Conservation (phyloP, 2,888 invertebrate genomes). For the Calliopum simillimum region DNA sequence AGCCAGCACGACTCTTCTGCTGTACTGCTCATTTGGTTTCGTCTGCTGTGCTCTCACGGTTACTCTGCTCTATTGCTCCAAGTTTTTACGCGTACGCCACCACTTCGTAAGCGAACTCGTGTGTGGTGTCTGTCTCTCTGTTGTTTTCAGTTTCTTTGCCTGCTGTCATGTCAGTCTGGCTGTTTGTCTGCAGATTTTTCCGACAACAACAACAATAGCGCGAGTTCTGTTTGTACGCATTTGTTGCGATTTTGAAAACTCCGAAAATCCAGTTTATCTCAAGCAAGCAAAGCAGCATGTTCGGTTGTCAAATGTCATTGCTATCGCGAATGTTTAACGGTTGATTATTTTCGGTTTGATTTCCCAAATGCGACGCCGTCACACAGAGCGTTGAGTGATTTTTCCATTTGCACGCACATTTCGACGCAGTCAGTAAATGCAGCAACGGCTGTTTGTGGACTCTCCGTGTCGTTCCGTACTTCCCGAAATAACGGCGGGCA, state of each 20-base stretch:
- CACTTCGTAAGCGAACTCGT: no score
- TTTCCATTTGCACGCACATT: slow-evolving; percentile 6
- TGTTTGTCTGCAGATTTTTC: slow-evolving; percentile 29
- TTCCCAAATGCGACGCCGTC: not conserved
- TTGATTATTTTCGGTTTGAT: slow-evolving; percentile 18
- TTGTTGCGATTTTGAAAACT: slow-evolving; percentile 50
- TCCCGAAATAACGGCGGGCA: not conserved
- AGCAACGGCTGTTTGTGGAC: no score
- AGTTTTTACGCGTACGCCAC: slow-evolving; percentile 5
- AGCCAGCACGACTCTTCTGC: not conserved
- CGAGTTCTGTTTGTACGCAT: slow-evolving; percentile 45
- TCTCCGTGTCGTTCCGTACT: not conserved
- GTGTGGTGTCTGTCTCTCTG: slow-evolving; percentile 2
- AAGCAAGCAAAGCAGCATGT: slow-evolving; percentile 66
- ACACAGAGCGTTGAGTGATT: not conserved
- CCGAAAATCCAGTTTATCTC: slow-evolving; percentile 66
- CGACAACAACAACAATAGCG: slow-evolving; percentile 25
- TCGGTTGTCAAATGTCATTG: slow-evolving; percentile 54
- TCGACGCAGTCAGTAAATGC: not conserved
- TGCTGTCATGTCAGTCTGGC: not conserved
- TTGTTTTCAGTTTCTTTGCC: not conserved
- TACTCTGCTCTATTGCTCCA: not conserved
- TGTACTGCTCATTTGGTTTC: not conserved
- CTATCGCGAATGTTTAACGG: slow-evolving; percentile 37
- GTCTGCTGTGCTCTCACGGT: not conserved